Base-by-base conservation (phyloP, 2,113 vertebrate genomes). In the Corythornis vintsioides region DNA sequence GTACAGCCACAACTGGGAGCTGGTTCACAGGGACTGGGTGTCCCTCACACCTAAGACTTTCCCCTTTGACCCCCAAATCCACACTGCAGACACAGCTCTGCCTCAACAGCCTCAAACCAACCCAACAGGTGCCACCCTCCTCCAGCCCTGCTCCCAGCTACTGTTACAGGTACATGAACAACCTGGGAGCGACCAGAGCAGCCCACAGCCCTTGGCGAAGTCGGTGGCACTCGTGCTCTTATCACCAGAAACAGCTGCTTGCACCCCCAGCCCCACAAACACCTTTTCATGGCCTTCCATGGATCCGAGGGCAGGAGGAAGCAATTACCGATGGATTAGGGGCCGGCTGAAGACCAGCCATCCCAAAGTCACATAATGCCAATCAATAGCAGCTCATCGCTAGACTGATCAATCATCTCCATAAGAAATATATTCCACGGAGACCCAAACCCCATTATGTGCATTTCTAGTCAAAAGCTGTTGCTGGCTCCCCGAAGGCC, bases 381-480 rank as follows among this genome's bases (percentile, higher is more conserved):
- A 50, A 97, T 97, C 97, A 69, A 96, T 90, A 92, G 79, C 88
- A 84, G 83, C 64, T 89, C 93, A 93, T 97, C 97, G 81, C 97
- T 91, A 90, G 85, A 74, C 47, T n/a, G 31, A 96, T 95, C 96
- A 70, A 95, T 95, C 67, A 16, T 9, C 97, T 91, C 96, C 33
- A 83, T 26, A 45, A 84, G 69, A 96, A 80, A 93, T 92, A 5
- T 19, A 83, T 85, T 86, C 67, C 71, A 74, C 88, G 86, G 94
- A 93, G 66, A 88, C 57, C 87, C 91, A 88, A 95, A 97, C 95
- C 95, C 93, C 92, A 52, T 89, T 61, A 60, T 25, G 13, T 2
- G 0, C 38, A 22, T 50, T 45, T 40, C 18, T 22, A 75, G 93
- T 67, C 83, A 77, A 43, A 86, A 31, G 24, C 73, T 31, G n/a